Evolutionary conservation across 2,113 vertebrate species (phyloP).

Genomic region (Pholis gunnellus): DNA sequence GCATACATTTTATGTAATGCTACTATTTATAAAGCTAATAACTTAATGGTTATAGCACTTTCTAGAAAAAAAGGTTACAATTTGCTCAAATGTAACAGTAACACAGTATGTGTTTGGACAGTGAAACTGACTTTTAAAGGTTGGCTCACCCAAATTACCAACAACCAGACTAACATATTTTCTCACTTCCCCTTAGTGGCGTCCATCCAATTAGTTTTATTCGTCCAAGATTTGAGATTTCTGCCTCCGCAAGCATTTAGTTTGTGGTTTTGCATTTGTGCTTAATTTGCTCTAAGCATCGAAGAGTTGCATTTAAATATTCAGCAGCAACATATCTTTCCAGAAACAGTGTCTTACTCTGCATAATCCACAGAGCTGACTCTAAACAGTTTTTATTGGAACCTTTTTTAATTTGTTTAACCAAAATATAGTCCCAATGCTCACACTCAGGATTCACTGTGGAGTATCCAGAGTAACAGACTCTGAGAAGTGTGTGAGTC

Average conservation of each 20-base stretch:
- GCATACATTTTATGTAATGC: neutral
- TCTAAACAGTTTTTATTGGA: neutral
- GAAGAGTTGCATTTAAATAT: conserved; percentile 15
- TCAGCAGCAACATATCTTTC: conserved; percentile 8
- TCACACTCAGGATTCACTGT: neutral
- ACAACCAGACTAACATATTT: neutral
- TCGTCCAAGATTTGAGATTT: neutral
- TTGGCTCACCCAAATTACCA: neutral
- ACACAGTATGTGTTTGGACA: neutral
- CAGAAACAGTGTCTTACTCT: conserved; percentile 15
- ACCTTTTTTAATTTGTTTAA: neutral
- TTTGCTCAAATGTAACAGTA: neutral
- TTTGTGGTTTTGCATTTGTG: conserved; percentile 2
- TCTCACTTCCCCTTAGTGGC: neutral
- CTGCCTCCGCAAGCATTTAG: neutral
- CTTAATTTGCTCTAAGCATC: conserved; percentile 17
- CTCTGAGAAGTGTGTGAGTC: neutral
- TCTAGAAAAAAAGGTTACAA: neutral
- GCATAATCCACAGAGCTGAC: neutral
- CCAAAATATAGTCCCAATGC: neutral
- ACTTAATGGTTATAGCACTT: neutral
- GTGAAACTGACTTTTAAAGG: neutral
- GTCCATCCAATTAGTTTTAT: neutral
- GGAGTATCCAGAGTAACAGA: neutral
- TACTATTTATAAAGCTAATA: neutral